These are phyloP conservation scores for Ancistrus triradiatus DNA, from an alignment of 2,113 vertebrate species.

Conservation along the genomic window DNA sequence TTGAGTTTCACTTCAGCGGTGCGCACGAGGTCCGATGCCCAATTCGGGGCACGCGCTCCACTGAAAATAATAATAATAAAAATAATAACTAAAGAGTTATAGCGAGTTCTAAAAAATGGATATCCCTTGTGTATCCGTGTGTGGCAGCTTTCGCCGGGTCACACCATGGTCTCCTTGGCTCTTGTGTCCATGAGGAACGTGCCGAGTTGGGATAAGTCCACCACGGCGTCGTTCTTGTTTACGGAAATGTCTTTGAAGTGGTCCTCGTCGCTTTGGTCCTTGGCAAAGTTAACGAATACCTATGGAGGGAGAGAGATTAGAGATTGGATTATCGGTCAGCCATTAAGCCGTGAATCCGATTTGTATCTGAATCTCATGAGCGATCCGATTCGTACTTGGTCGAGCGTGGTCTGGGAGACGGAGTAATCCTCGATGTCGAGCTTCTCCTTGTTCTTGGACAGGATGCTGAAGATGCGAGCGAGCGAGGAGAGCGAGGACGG, in stretches of 20 bases:
- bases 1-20: constrained; percentile 84
- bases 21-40: constrained; percentile 61
- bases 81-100: constrained; percentile 49
- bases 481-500: constrained; percentile 86
- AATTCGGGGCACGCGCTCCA: constrained; percentile 53
- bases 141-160: constrained; percentile 54
- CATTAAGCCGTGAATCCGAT: no score
- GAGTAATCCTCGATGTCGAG: constrained; percentile 98
- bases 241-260: constrained; percentile 88
- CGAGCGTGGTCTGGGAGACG: constrained; percentile 96
- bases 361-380: constrained; percentile 55
- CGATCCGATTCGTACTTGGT: constrained; percentile 82
- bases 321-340: constrained; percentile 9
- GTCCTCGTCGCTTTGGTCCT: constrained; percentile 99
- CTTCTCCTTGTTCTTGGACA: constrained; percentile 86
- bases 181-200: constrained; percentile 83
- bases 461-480: constrained; percentile 91
- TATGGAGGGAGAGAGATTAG: constrained; percentile 50
- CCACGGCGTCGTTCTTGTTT: constrained; percentile 86
- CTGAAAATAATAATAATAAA: constrained; percentile 56
- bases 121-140: constrained; percentile 38
- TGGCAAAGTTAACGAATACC: constrained; percentile 99
- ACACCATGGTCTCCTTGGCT: constrained; percentile 89
- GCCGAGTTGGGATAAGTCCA: constrained; percentile 82
- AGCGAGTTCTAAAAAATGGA: constrained; percentile 28